These are phyloP conservation scores for Thinocorus orbignyianus DNA, from an alignment of 2,113 vertebrate species.

Conservation along the genomic window DNA sequence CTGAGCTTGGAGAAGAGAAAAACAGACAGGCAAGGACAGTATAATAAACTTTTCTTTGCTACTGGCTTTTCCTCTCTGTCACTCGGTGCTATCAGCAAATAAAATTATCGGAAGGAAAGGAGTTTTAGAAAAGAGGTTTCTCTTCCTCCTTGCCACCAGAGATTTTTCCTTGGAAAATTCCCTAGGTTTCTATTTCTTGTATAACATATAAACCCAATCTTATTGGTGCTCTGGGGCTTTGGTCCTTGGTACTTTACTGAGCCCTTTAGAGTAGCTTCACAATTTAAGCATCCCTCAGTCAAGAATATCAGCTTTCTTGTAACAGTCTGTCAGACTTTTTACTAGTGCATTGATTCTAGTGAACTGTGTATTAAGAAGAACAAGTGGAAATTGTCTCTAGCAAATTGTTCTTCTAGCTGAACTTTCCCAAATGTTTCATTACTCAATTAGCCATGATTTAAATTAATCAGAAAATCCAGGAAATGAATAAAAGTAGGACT, in stretches of 20 bases:
- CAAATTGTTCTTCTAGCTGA: slow-evolving; percentile 40
- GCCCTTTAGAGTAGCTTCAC: neutral
- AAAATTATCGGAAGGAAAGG: neutral
- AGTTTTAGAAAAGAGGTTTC: neutral
- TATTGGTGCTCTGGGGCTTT: neutral
- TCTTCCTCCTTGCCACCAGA: neutral
- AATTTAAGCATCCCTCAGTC: neutral
- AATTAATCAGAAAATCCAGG: slow-evolving; percentile 70
- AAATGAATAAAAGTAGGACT: slow-evolving; percentile 62
- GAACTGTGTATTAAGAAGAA: neutral
- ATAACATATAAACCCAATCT: neutral
- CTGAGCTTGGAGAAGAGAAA: slow-evolving; percentile 31
- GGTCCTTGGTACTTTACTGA: neutral
- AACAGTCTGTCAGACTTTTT: neutral
- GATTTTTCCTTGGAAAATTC: neutral
- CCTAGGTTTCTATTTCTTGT: neutral
- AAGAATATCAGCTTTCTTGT: neutral
- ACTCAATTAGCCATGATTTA: slow-evolving; percentile 71
- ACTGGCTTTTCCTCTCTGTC: neutral
- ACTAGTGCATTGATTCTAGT: neutral
- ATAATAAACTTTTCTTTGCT: neutral
- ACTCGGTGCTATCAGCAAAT: neutral
- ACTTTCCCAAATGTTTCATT: slow-evolving; percentile 58
- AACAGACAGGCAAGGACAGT: neutral
- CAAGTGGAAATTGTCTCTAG: slow-evolving; percentile 27